A percentile compares a stretch with the other conserved stretches of the same genome.
These are phyloP conservation scores for Magallana angulata DNA, from an alignment of 1,140 invertebrate species.

Conservation along the genomic window DNA sequence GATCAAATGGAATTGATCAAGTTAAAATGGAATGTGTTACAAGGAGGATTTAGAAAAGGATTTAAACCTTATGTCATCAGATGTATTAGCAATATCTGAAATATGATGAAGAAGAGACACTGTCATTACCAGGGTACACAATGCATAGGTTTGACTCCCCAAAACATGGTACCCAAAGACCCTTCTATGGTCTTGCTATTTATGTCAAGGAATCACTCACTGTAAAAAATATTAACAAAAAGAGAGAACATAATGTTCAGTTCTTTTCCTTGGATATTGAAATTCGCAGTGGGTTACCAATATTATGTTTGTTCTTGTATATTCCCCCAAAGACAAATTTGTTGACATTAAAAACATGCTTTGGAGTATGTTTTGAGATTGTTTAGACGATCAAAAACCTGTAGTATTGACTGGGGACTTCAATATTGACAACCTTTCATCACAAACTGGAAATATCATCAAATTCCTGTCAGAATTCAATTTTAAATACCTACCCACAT, in stretches of 20 bases:
- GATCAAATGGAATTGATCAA: too few species aligned
- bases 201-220: constrained; percentile 18
- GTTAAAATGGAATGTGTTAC: too few species aligned
- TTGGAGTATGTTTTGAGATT: constrained; percentile 6
- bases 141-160: constrained; percentile 31
- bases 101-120: constrained; percentile 29
- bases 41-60: constrained; percentile 42
- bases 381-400: background rate
- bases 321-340: constrained; percentile 28
- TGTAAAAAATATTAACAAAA: constrained; percentile 3
- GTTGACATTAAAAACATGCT: constrained; percentile 3
- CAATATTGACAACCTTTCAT: constrained; percentile 33
- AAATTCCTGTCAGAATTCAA: too few species aligned
- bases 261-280: constrained; percentile 11
- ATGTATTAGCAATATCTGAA: constrained; percentile 39
- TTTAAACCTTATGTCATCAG: background rate
- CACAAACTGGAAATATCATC: background rate
- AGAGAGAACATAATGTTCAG: constrained; percentile 1
- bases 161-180: background rate
- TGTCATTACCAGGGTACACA: constrained; percentile 11
- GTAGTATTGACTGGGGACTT: constrained; percentile 42
- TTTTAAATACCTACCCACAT: too few species aligned
- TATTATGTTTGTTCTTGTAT: constrained; percentile 32
- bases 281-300: background rate
- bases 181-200: constrained; percentile 37